A percentile compares a stretch with the other conserved stretches of the same genome.
These are phyloP conservation scores for Manis pentadactyla DNA, from an alignment of 2,797 vertebrate species.

Conservation along the genomic window DNA sequence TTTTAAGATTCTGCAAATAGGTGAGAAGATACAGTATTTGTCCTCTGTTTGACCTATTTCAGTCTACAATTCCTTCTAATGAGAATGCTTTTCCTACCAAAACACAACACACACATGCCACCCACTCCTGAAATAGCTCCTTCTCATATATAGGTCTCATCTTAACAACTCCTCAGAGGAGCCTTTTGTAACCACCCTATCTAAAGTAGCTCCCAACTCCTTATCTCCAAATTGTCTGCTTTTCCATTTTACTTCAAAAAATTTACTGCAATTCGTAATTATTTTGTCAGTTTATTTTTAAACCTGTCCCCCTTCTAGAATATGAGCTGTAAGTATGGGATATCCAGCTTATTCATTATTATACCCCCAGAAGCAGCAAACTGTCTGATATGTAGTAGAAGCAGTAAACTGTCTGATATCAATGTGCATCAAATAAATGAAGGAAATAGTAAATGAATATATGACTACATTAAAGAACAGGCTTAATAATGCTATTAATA, in stretches of 20 bases:
- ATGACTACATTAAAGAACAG: background rate
- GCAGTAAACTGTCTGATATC: background rate
- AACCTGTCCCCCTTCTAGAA: background rate
- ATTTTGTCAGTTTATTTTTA: background rate
- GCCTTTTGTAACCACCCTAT: background rate
- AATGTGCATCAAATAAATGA: background rate
- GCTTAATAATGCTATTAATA: background rate
- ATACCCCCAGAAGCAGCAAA: background rate
- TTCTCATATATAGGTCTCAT: background rate
- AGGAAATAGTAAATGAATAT: slow-evolving; percentile 23
- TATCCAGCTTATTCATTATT: background rate
- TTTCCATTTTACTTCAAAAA: background rate
- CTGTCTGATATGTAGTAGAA: background rate
- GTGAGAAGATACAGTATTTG: background rate
- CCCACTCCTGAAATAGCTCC: background rate
- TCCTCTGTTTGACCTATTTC: background rate
- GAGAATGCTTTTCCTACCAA: background rate
- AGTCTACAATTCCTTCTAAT: background rate
- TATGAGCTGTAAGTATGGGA: background rate
- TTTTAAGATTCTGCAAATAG: background rate
- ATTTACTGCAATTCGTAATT: background rate
- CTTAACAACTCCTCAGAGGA: background rate
- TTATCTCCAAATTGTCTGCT: background rate
- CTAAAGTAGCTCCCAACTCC: background rate
- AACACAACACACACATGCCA: background rate